Percentiles rank a stretch among this genome's conserved stretches.
Evolutionary conservation across 2,888 invertebrate genomes (phyloP).

Genomic region (Onthophagus sagittarius): DNA sequence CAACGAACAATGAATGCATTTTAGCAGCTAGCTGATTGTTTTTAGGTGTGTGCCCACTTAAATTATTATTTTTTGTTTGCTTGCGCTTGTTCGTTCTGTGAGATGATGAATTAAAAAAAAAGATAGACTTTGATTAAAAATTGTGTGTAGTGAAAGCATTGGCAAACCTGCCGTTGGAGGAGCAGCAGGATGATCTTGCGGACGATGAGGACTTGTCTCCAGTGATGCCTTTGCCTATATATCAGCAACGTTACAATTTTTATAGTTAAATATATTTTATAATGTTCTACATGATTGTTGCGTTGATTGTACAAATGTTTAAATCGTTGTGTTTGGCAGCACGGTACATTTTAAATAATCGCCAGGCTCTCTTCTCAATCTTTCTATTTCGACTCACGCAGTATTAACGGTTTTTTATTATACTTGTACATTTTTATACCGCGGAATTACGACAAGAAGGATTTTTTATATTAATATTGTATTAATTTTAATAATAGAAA

Average conservation of each 20-base stretch:
- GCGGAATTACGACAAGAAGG: background rate
- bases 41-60: conserved; percentile 33
- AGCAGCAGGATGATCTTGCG: conserved; percentile 50
- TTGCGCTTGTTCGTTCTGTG: conserved; percentile 41
- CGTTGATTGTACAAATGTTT: conserved; percentile 40
- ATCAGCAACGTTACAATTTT: conserved; percentile 84
- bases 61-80: conserved; percentile 16
- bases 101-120: conserved; percentile 20
- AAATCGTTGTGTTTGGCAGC: conserved; percentile 38
- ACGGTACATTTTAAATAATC: conserved; percentile 27
- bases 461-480: conserved; percentile 5
- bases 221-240: conserved; percentile 74
- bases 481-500: background rate
- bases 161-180: conserved; percentile 63
- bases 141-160: conserved; percentile 60
- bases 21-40: conserved; percentile 33
- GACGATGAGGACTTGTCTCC: conserved; percentile 74
- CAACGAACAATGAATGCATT: conserved; percentile 37
- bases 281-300: conserved; percentile 28
- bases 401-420: conserved; percentile 22
- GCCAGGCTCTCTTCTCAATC: background rate
- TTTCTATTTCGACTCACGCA: conserved; percentile 15
- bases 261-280: conserved; percentile 50
- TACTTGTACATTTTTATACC: conserved; percentile 15
- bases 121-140: background rate